Evolutionary conservation across 2,888 invertebrate species (phyloP).

Genomic region (Drymonia ruficornis): DNA sequence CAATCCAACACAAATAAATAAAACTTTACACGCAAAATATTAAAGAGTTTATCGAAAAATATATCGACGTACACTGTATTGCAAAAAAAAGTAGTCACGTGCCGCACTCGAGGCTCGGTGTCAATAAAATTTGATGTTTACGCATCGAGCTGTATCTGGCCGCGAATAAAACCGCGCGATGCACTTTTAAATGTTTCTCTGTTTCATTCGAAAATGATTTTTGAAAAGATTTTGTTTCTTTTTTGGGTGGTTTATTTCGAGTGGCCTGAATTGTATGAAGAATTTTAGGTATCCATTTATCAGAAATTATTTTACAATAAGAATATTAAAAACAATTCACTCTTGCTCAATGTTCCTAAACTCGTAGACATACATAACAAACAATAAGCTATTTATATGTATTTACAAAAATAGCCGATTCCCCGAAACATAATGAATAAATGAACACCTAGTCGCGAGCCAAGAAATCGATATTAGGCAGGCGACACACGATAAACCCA

Average conservation of each 20-base stretch:
- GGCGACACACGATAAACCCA: conserved; percentile 67
- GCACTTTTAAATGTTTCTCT: conserved; percentile 58
- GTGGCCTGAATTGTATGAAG: conserved; percentile 19
- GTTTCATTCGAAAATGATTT: conserved; percentile 58
- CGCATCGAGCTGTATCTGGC: conserved; percentile 63
- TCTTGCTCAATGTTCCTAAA: too few relatives aligned
- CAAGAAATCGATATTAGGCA: conserved; percentile 19
- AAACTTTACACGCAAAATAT: conserved; percentile 31
- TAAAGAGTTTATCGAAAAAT: conserved; percentile 44
- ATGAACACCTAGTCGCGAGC: neutral
- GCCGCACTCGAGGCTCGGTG: conserved; percentile 46
- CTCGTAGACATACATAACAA: too few relatives aligned
- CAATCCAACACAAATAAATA: conserved; percentile 1
- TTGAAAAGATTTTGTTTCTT: conserved; percentile 18
- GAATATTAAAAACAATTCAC: too few relatives aligned
- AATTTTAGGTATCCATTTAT: conserved; percentile 2
- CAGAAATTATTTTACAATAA: too few relatives aligned
- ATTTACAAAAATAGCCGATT: too few relatives aligned
- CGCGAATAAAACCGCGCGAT: conserved; percentile 56
- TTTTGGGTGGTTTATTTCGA: conserved; percentile 20
- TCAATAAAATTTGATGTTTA: conserved; percentile 79
- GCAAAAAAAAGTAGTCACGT: conserved; percentile 61
- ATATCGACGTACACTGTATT: conserved; percentile 48
- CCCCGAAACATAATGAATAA: conserved; percentile 7
- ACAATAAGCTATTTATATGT: too few relatives aligned